Percentiles rank a stretch among this genome's conserved stretches.
Conservation (phyloP, 2,113 vertebrate species). For the Clarias magur region DNA sequence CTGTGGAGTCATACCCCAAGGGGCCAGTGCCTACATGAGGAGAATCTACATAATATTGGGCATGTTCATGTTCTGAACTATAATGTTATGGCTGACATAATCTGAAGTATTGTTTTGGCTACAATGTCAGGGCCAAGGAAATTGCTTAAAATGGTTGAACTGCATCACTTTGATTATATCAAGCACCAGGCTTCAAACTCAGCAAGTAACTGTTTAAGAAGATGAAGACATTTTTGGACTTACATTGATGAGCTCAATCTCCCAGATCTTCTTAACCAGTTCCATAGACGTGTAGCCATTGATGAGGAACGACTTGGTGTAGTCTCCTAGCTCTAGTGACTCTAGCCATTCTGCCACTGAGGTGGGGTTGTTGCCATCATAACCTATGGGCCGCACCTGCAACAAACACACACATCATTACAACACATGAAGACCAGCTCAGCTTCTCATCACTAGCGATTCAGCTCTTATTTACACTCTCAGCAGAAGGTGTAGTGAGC, state of each 20-base stretch:
- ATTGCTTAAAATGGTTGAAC: not conserved
- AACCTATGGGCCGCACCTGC: slow-evolving; percentile 91
- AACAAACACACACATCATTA: slow-evolving; percentile 5
- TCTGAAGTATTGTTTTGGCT: not conserved
- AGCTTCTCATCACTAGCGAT: not conserved
- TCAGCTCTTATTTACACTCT: not conserved
- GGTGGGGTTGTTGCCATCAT: slow-evolving; percentile 91
- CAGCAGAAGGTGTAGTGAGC: not conserved
- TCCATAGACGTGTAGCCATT: slow-evolving; percentile 99
- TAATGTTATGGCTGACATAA: no score
- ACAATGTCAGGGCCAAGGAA: not conserved
- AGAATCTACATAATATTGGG: no score
- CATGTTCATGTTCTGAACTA: no score
- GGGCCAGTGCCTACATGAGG: no score
- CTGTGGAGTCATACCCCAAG: no score
- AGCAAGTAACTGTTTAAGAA: not conserved
- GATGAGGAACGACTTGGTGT: slow-evolving; percentile 96
- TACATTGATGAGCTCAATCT: slow-evolving; percentile 97
- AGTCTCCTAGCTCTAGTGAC: slow-evolving; percentile 94
- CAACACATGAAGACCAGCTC: not conserved
- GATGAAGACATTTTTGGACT: slow-evolving; percentile 62
- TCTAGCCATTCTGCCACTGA: slow-evolving; percentile 98
- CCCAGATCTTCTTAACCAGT: slow-evolving; percentile 98
- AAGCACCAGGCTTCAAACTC: not conserved
- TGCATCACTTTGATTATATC: not conserved